These are phyloP conservation scores for Alsophila aescularia DNA, from an alignment of 2,888 invertebrate genomes.

Conservation along the genomic window DNA sequence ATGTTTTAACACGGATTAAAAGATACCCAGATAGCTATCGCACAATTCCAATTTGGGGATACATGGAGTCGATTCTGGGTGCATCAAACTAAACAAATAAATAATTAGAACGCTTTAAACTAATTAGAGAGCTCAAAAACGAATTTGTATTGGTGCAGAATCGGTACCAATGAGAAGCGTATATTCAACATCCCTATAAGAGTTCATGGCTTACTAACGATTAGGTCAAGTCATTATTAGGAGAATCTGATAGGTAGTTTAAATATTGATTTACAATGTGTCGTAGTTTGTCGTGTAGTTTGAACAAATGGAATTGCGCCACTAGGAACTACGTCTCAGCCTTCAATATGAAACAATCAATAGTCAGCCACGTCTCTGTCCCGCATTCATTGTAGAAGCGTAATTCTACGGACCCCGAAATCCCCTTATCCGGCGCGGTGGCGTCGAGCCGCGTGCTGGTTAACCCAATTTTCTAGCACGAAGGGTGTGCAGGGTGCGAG, in stretches of 20 bases:
- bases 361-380: slow-evolving; percentile 80
- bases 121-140: too few relatives aligned
- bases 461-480: slow-evolving; percentile 82
- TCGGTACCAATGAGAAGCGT: too few relatives aligned
- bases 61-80: neutral
- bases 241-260: neutral
- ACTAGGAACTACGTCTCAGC: slow-evolving; percentile 12
- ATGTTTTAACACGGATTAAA: neutral
- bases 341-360: slow-evolving; percentile 72
- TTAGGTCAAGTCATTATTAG: too few relatives aligned
- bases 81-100: neutral
- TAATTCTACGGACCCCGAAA: slow-evolving; percentile 75
- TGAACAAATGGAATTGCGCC: neutral
- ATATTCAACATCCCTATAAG: too few relatives aligned
- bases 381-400: slow-evolving; percentile 79
- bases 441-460: slow-evolving; percentile 77
- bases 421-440: slow-evolving; percentile 77
- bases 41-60: neutral
- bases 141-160: too few relatives aligned
- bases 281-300: too few relatives aligned
- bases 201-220: too few relatives aligned
- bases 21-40: slow-evolving; percentile 2
- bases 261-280: neutral
- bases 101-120: too few relatives aligned
- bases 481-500: slow-evolving; percentile 66